A percentile compares a stretch with the other conserved stretches of the same genome.
Evolutionary conservation across 2,888 invertebrate genomes (phyloP).

Genomic region (Marasmarcha lunaedactyla): DNA sequence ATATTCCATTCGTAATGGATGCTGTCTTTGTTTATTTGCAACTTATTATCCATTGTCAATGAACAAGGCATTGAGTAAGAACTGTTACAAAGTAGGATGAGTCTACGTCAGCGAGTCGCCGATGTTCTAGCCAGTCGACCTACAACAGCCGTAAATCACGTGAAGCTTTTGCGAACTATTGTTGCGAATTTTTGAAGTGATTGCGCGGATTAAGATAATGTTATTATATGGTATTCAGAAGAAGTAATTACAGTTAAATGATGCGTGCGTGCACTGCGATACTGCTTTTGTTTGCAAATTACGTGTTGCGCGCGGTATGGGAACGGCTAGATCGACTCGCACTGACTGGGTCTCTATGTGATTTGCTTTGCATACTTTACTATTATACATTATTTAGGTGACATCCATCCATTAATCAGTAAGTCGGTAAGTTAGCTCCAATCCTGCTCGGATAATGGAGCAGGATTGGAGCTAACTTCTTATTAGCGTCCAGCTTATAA

Average conservation of each 20-base stretch:
- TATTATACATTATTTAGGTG: neutral
- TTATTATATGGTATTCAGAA: neutral
- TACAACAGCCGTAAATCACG: constrained; percentile 1
- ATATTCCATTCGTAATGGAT: constrained; percentile 30
- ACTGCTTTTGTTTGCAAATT: constrained; percentile 9
- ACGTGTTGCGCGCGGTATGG: neutral
- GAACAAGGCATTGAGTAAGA: constrained; percentile 38
- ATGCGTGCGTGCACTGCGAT: constrained; percentile 40
- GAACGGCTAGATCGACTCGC: too few species aligned
- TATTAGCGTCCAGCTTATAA: constrained; percentile 43
- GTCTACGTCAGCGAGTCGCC: neutral
- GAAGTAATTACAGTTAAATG: too few species aligned
- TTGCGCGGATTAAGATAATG: constrained; percentile 3
- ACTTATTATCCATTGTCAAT: constrained; percentile 52
- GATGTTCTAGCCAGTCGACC: too few species aligned
- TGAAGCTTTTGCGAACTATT: constrained; percentile 44
- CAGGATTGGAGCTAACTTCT: constrained; percentile 10
- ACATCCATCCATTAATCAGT: too few species aligned
- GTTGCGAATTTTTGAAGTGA: constrained; percentile 28
- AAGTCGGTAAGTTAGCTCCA: neutral
- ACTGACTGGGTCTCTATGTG: too few species aligned
- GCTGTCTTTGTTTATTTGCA: constrained; percentile 28
- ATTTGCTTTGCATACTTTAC: too few species aligned
- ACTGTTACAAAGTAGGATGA: constrained; percentile 22
- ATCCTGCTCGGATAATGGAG: neutral